phyloP scores from a whole-genome alignment of 2,797 vertebrate species.

The Clarias laeviceps region DNA sequence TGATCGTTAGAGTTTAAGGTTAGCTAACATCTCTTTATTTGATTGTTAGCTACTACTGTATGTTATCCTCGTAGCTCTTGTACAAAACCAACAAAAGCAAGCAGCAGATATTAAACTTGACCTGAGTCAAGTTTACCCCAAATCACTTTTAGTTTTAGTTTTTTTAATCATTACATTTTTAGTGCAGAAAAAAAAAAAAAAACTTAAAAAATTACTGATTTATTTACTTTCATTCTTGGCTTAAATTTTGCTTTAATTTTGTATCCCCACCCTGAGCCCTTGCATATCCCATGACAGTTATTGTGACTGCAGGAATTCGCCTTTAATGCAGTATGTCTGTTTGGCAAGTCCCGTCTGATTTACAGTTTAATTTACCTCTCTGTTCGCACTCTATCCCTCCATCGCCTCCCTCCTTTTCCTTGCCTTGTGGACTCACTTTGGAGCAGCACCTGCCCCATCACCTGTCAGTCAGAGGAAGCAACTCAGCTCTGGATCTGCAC shows the following conservation, averaged over 20 bases:
- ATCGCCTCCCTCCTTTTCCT: conserved; percentile 19
- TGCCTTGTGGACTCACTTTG: neutral
- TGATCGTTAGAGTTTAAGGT: neutral
- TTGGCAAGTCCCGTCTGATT: conserved; percentile 31
- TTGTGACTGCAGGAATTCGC: conserved; percentile 3
- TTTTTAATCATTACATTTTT: neutral
- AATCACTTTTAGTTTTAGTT: neutral
- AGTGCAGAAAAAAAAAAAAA: neutral
- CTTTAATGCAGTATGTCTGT: conserved; percentile 24
- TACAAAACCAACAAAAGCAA: neutral
- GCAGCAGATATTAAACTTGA: neutral
- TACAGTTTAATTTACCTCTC: conserved; percentile 37
- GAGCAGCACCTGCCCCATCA: conserved; percentile 75
- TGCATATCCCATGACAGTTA: neutral
- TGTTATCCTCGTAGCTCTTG: neutral
- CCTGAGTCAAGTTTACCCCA: neutral
- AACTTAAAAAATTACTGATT: neutral
- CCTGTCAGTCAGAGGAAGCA: conserved; percentile 69
- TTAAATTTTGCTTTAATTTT: neutral
- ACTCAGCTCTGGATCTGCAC: conserved; percentile 53
- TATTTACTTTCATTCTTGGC: neutral
- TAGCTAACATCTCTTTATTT: neutral
- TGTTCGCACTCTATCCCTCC: neutral
- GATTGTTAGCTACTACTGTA: neutral
- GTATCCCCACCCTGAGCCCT: neutral